Conservation (phyloP, 2,113 vertebrate species). For the Nothobranchius kuhntae region DNA sequence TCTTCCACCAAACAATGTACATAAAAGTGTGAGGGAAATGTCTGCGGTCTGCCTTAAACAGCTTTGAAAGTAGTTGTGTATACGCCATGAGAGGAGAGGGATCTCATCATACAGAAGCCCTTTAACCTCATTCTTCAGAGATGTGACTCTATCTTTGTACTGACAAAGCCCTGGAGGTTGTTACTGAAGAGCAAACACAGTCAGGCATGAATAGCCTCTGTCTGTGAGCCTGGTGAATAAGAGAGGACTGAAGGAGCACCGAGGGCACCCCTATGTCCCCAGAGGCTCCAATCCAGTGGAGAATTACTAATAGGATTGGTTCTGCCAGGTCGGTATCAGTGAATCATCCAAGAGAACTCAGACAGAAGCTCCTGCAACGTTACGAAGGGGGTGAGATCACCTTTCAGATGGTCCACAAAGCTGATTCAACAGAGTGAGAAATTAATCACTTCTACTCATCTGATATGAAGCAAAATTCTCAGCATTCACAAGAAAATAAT, state of each 20-base stretch:
- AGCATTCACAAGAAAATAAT: background rate
- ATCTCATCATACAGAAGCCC: conserved; percentile 5
- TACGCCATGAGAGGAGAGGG: background rate
- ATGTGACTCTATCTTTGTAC: conserved; percentile 34
- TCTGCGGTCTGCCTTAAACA: conserved; percentile 5
- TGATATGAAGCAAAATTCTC: background rate
- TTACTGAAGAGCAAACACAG: conserved; percentile 37
- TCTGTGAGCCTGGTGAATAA: conserved; percentile 19
- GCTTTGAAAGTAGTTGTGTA: conserved; percentile 7
- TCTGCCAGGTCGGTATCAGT: conserved; percentile 45
- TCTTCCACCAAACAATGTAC: background rate
- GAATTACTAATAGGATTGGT: conserved; percentile 59
- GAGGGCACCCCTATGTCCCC: conserved; percentile 20
- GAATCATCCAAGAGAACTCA: conserved; percentile 39
- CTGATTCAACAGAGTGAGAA: conserved; percentile 7
- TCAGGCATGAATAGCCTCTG: conserved; percentile 33
- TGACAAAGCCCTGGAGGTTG: conserved; percentile 24
- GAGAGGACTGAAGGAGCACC: conserved; percentile 4
- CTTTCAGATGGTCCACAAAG: background rate
- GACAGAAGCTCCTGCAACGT: conserved; percentile 18
- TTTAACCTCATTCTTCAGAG: conserved; percentile 45
- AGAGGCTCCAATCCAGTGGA: conserved; percentile 47
- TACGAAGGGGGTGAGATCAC: background rate
- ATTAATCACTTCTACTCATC: background rate
- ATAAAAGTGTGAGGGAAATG: conserved; percentile 4